A percentile compares a stretch with the other conserved stretches of the same genome.
phyloP scores from a whole-genome alignment of 1,140 invertebrate genomes.

The Lineus longissimus region DNA sequence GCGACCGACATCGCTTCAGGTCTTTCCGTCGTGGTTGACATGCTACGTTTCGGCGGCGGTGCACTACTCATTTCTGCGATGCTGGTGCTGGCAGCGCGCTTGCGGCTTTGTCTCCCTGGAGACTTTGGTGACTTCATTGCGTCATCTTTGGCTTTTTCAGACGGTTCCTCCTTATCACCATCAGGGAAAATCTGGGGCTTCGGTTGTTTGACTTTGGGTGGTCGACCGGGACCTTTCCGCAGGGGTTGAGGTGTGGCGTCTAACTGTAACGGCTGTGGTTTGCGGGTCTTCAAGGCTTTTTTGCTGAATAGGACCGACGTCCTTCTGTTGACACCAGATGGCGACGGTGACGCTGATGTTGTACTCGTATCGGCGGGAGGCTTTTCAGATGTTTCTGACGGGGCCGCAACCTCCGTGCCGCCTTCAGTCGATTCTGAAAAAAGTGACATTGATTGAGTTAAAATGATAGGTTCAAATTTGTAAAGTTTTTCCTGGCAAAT shows the following conservation, averaged over 20 bases:
- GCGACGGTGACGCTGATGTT: slow-evolving; percentile 24
- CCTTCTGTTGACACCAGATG: slow-evolving; percentile 69
- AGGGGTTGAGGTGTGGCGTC: slow-evolving; percentile 8
- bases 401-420: slow-evolving; percentile 12
- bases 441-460: neutral
- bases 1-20: neutral
- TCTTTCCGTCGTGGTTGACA: no score
- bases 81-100: no score
- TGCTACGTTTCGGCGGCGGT: no score
- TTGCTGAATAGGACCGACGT: slow-evolving; percentile 79
- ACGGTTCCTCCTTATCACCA: neutral
- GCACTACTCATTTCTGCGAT: no score
- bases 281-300: slow-evolving; percentile 58
- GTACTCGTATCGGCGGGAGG: slow-evolving; percentile 20
- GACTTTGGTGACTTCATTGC: no score
- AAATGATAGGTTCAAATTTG: no score
- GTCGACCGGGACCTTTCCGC: slow-evolving; percentile 28
- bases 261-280: slow-evolving; percentile 8
- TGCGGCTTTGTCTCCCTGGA: no score
- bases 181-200: no score
- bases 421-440: slow-evolving; percentile 13
- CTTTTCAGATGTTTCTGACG: neutral
- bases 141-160: neutral
- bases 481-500: no score
- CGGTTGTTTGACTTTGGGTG: slow-evolving; percentile 22